Evolutionary conservation across 2,888 invertebrate genomes (phyloP), one percentile per base, ranked within the genome.

Genomic region (Diploptera punctata): DNA sequence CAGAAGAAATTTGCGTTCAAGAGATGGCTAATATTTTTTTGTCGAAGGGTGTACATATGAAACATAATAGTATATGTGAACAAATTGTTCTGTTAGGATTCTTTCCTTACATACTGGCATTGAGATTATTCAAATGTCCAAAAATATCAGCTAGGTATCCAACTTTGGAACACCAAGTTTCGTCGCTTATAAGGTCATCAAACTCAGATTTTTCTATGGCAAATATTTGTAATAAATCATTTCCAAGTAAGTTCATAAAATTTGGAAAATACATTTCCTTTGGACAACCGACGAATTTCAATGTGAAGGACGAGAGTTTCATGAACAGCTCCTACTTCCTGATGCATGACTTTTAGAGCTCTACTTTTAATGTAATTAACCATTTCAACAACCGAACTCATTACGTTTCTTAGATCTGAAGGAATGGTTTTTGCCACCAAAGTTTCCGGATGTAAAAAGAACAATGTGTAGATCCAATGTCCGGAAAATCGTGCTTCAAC

Each of bases 321-420:
- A 47, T 47, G 47, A 47, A 10, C 47, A 47, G 47, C 47, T 52
- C 52, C 52, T 52, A 19, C 19, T 5, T 52, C 52, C 9, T 52
- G 52, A 19, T 19, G 18, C 52, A 52, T 52, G 3, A 3, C 52
- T 5, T 54, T 19, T 54, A 29, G 29, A 29, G 60, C 60, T 60
- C 60, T 60, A 16, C 60, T 60, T 60, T 29, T 29, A 29, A 60
- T 60, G 60, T 60, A 60, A 29, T 60, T 60, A 29, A 60, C 60
- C 18, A 60, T 60, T 29, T 26, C 60, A 60, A 29, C 60, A 60
- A 60, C 60, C 10, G 60, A 60, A 18, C 1, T 60, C 29, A 60
- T 29, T 60, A 60, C n/a, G 1, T 16, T 60, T 21, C 29, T 60
- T 60, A 60, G 60, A 10, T 1, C 29, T 26, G 4, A 29, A 60